Conservation (phyloP, 2,113 vertebrate species). For the Seriola rivoliana region DNA sequence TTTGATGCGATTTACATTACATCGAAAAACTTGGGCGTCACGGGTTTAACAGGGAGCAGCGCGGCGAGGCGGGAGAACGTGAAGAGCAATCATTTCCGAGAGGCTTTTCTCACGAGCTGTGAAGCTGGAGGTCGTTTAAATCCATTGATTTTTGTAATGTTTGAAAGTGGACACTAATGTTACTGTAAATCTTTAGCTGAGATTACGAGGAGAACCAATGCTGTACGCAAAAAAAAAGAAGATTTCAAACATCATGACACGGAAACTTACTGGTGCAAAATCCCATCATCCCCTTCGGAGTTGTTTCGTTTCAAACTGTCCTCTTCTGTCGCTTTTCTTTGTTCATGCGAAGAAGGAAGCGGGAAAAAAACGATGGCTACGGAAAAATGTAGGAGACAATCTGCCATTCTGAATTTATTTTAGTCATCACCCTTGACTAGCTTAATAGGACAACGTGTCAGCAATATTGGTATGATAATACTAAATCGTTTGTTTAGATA, state of each 20-base stretch:
- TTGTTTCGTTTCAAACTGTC: slow-evolving; percentile 53
- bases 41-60: slow-evolving; percentile 59
- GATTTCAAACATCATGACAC: slow-evolving; percentile 91
- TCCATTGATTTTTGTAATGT: slow-evolving; percentile 91
- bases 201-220: slow-evolving; percentile 81
- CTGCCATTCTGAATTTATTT: slow-evolving; percentile 77
- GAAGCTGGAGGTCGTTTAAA: slow-evolving; percentile 89
- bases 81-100: slow-evolving; percentile 85
- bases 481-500: slow-evolving; percentile 80
- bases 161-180: slow-evolving; percentile 82
- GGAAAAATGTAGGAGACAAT: slow-evolving; percentile 82
- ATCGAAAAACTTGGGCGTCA: slow-evolving; percentile 60
- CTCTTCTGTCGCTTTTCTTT: slow-evolving; percentile 59
- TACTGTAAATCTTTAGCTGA: slow-evolving; percentile 82
- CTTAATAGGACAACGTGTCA: slow-evolving; percentile 77
- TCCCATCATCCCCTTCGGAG: slow-evolving; percentile 80
- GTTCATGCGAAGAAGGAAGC: slow-evolving; percentile 34
- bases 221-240: slow-evolving; percentile 77
- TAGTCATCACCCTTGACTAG: slow-evolving; percentile 68
- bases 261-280: slow-evolving; percentile 92
- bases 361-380: slow-evolving; percentile 58
- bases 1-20: slow-evolving; percentile 87
- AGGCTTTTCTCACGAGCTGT: slow-evolving; percentile 82
- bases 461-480: slow-evolving; percentile 83
- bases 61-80: slow-evolving; percentile 56